Base-by-base conservation (phyloP, 2,888 invertebrate species). In the Acronicta psi region DNA sequence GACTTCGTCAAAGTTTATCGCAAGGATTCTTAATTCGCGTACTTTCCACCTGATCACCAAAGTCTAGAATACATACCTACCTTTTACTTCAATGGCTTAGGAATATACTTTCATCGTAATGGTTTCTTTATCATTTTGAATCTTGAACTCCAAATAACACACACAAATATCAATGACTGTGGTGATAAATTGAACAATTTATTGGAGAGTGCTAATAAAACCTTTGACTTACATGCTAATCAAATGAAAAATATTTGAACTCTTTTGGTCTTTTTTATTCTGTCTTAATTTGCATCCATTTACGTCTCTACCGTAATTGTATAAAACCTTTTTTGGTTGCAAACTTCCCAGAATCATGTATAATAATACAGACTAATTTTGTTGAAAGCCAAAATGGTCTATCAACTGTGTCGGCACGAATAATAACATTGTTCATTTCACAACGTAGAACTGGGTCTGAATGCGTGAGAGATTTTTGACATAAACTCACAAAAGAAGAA, bases 261-360 rank as follows among this genome's bases (percentile, higher is more conserved):
- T 20, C 38, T 5, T 1, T 53, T 3, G 25, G 25, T 25, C 11
- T 62, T 44, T 69, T 62, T 44, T 69, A 29, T 17, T 11, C 16
- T n/a, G 25, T 14, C 9, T 18, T 23, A 51, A 50, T 62, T 62
- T 34, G 31, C 47, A 53, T 36, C n/a, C n/a, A 1, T n/a, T 13
- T 2, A 40, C 43, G 38, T 34, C 42, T 20, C 3, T 6, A 9
- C 11, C 34, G 13, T 16, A 16, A 29, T 40, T 16, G 18, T 8
- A 20, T 38, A 43, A 31, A 16, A 42, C 41, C 58, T 25, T 47
- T 41, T 51, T n/a, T 13, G 13, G 25, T 4, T 2, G 10, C n/a
- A 5, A 9, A 4, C n/a, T 25, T 51, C 38, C 29, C 7, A 18
- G 16, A 41, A 49, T 4, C 2, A 5, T 3, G 8, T 10, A 14